Percentiles rank a stretch among this genome's conserved stretches.
Evolutionary conservation across 2,113 vertebrate species (phyloP).

Genomic region (Poicephalus gulielmi): DNA sequence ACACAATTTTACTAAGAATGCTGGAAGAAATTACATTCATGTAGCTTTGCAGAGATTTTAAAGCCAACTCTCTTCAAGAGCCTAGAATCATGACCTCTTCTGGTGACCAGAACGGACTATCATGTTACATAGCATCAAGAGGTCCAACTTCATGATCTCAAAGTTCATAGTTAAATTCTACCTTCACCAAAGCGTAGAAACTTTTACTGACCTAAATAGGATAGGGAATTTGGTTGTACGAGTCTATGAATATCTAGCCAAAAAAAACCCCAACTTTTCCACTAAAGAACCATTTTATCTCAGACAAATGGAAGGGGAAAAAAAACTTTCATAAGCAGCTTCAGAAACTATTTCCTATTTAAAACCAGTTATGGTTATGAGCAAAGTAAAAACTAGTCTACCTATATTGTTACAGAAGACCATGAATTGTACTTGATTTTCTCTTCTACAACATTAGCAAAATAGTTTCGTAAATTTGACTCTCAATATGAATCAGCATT

Average conservation of each 20-base stretch:
- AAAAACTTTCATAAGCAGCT: background rate
- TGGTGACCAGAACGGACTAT: background rate
- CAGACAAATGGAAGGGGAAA: background rate
- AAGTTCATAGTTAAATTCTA: background rate
- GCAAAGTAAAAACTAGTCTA: background rate
- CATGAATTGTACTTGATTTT: background rate
- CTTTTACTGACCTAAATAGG: background rate
- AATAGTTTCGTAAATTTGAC: background rate
- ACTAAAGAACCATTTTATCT: background rate
- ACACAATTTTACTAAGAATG: background rate
- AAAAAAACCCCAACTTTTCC: background rate
- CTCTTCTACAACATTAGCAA: background rate
- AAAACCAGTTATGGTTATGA: too few relatives aligned
- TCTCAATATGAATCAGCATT: background rate
- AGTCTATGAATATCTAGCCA: background rate
- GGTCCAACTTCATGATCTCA: background rate
- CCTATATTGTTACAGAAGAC: background rate
- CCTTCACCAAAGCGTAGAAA: background rate
- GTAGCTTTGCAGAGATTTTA: background rate
- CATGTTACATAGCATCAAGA: background rate
- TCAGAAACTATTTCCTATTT: background rate
- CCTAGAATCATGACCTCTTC: background rate
- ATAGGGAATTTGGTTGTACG: background rate
- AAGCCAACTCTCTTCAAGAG: background rate
- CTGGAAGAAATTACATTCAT: background rate